These are phyloP conservation scores for Anguilla megastoma DNA, from an alignment of 2,797 vertebrate species.

Conservation along the genomic window DNA sequence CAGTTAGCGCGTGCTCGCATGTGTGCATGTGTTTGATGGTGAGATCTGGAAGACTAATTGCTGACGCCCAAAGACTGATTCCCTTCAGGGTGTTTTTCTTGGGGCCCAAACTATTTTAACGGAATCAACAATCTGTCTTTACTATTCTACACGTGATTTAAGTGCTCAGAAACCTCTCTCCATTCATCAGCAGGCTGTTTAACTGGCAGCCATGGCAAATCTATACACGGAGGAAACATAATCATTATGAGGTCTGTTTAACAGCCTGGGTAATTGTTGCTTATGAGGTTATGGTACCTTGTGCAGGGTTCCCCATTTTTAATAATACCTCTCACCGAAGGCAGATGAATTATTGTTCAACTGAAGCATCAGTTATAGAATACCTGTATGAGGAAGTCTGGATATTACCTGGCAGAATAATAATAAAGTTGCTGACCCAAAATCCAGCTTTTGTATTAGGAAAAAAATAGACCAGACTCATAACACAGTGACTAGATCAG, in stretches of 20 bases:
- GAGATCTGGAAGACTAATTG: too few species aligned
- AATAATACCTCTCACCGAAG: not conserved
- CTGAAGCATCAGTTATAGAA: not conserved
- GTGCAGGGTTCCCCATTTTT: not conserved
- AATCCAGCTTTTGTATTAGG: too few species aligned
- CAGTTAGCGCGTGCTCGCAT: too few species aligned
- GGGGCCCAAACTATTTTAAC: too few species aligned
- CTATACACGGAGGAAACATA: conserved; percentile 38
- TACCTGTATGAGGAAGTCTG: not conserved
- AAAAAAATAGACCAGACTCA: too few species aligned
- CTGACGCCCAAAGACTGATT: too few species aligned
- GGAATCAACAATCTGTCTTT: too few species aligned
- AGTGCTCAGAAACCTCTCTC: not conserved
- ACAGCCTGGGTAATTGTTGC: conserved; percentile 42
- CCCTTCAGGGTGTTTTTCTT: too few species aligned
- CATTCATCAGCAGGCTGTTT: not conserved
- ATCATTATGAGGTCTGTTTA: conserved; percentile 38
- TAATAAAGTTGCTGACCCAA: not conserved
- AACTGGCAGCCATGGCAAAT: conserved; percentile 41
- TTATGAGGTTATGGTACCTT: conserved; percentile 36
- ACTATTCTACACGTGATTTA: not conserved
- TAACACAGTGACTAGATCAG: too few species aligned
- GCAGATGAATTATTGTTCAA: not conserved
- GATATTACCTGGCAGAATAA: not conserved
- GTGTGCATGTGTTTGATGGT: too few species aligned